Base-by-base conservation (phyloP, 2,888 invertebrate genomes). In the Zonitis immaculata region DNA sequence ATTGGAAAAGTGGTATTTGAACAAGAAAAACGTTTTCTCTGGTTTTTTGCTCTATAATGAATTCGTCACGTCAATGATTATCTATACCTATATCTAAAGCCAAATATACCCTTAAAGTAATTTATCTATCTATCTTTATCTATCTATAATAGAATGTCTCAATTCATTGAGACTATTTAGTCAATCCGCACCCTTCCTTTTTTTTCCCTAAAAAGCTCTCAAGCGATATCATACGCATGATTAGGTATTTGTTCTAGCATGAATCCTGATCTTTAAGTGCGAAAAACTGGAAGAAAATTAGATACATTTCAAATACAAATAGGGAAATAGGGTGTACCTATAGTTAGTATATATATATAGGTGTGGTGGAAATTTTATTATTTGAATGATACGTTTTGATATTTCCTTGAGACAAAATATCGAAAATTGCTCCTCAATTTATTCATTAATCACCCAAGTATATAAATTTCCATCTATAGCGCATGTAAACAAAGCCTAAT, bases 1-100 rank as follows among this genome's bases (percentile, higher is more conserved):
- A 9, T 39, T 11, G 11, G 39, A 48, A 59, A 51, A 60, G 60
- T 59, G 58, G 56, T 57, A 58, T 56, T 58, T 53, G 62, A 63
- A 70, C 71, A 70, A 61, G 60, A 70, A 71, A 71, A 71, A 60
- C 71, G 70, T 71, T 72, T 71, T 70, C 70, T 68, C 65, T n/a
- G 67, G 39, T 9, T 39, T 64, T 62, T 60, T 64, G 69, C 66
- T n/a, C n/a, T n/a, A 71, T 70, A 70, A 70, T 71, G 62, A 69
- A 64, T 64, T 30, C 11, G 20, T 39, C 39, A 39, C 18, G 9
- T 6, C 16, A 20, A 28, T 27, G 44, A 44, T 44, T 26, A 44
- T n/a, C n/a, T n/a, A n/a, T n/a, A n/a, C n/a, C n/a, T n/a, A n/a
- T n/a, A n/a, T n/a, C n/a, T n/a, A n/a, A n/a, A n/a, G n/a, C n/a